Evolutionary conservation across 2,797 vertebrate genomes (phyloP).

Genomic region (Coendou prehensilis): DNA sequence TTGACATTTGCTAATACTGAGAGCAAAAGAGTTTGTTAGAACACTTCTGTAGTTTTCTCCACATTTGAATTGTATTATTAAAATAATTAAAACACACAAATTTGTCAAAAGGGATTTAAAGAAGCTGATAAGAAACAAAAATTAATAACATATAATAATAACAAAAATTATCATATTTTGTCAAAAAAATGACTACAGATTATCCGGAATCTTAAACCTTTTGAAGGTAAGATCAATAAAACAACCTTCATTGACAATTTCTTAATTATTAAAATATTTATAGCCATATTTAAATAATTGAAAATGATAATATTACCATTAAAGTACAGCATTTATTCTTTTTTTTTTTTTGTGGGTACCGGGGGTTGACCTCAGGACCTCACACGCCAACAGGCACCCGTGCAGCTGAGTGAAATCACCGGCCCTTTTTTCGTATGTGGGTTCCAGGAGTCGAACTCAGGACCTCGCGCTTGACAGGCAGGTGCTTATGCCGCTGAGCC

Average conservation of each 20-base stretch:
- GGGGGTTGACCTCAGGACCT: too few species aligned
- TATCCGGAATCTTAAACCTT: not conserved
- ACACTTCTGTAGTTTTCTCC: not conserved
- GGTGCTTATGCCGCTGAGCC: too few species aligned
- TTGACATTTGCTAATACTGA: not conserved
- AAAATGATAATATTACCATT: conserved; percentile 5
- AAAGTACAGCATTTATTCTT: not conserved
- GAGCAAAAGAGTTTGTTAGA: not conserved
- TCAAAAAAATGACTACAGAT: conserved; percentile 18
- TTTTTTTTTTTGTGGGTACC: too few species aligned
- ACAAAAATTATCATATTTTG: conserved; percentile 1
- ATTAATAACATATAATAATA: not conserved
- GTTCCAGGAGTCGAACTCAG: too few species aligned
- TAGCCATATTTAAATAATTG: not conserved
- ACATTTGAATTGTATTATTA: conserved; percentile 47
- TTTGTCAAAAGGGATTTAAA: not conserved
- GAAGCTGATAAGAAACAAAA: not conserved
- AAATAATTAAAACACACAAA: conserved; percentile 15
- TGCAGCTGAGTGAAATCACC: too few species aligned
- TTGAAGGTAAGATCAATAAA: conserved; percentile 10
- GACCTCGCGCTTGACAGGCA: too few species aligned
- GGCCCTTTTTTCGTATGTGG: too few species aligned
- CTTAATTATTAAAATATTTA: conserved; percentile 30
- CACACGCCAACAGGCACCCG: too few species aligned
- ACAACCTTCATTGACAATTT: not conserved